Base-by-base conservation (phyloP, 2,113 vertebrate genomes). In the Excalfactoria chinensis region DNA sequence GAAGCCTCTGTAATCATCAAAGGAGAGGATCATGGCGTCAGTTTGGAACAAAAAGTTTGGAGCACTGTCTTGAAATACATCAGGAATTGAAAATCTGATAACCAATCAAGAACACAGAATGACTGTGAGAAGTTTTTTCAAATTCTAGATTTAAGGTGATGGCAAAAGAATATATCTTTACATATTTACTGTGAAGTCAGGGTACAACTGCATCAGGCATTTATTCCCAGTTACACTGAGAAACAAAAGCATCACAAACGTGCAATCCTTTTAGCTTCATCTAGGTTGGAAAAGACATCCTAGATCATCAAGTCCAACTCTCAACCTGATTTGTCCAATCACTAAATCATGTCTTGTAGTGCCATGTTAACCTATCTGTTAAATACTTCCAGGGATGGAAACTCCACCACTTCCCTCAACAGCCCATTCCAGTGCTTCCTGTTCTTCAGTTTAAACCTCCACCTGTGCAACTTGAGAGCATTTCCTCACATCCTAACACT, bases 91-190 rank as follows among this genome's bases (percentile, higher is more conserved):
- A 73, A 86, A 76, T 83, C 11, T 18, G 7, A 14, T 34, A 80
- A 63, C 12, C 8, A 76, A 43, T 11, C 32, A 58, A 76, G 32
- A 25, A 4, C 4, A 12, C 2, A 48, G 34, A 11, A 43, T 8
- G 49, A 48, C 48, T 21, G 6, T 26, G 26, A 75, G 26, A 46
- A 3, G 1, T 8, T 59, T 75, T 88, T 40, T 11, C 13, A 69
- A 28, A 77, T 59, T 72, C n/a, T 34, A 55, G 43, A 21, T 23
- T 68, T 23, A 76, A 23, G 2, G 7, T 59, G 12, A 25, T 32
- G 66, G 51, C 5, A 67, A 46, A 71, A 67, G 3, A 0, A 0
- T 32, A 26, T 58, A 12, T 49, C 17, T 46, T 19, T 48, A 46
- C 19, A 9, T 37, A 12, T 43, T 53, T 75, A 14, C n/a, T 58